Base-by-base conservation (phyloP, 1,140 invertebrate species). In the Aphidius ervi region DNA sequence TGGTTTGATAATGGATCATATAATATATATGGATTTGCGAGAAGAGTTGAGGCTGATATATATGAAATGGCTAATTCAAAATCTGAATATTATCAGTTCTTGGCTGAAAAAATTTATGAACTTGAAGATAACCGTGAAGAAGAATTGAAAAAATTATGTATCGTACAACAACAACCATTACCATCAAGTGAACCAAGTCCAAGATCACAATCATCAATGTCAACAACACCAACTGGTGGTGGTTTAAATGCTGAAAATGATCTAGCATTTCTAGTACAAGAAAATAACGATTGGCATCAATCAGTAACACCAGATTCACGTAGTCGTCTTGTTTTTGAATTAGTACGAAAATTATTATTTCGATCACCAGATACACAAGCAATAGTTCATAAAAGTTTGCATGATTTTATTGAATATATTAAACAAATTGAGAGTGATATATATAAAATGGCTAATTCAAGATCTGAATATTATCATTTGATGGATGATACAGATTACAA, bases 401-500 rank as follows among this genome's bases (percentile, higher is more conserved):
- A 94, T 70, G 99, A 99, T 84, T 83, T 99, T 52, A 94, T 99
- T 5, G 91, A 93, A 0, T 99, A 99, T 80, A 97, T 98, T 42
- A 86, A 94, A 64, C 99, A 99, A 84, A 97, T 99, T 2, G 98
- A 99, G 81, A 95, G 95, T 59, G 97, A 99, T 72, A 99, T 99
- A 96, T 99, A 98, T 76, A 95, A 98, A 79, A 92, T 93, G 86
- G 97, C 98, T 0, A 96, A 96, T 72, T 95, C 93, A 20, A 84
- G 92, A 72, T 97, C 97, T 10, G 95, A 99, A 72, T 99, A 99
- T 80, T 99, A 99, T 78, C 97, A 99, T 76, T 77, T 99, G 52
- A 78, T 99, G 20, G 98, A 97, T 0, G 97, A 99, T 72, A 99
- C 99, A 77, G 99, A 99, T 65, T 99, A 99, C 74, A 99, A 99